Percentiles rank a stretch among this genome's conserved stretches.
phyloP scores from a whole-genome alignment of 2,888 invertebrate genomes.

The Byasa hedistus region DNA sequence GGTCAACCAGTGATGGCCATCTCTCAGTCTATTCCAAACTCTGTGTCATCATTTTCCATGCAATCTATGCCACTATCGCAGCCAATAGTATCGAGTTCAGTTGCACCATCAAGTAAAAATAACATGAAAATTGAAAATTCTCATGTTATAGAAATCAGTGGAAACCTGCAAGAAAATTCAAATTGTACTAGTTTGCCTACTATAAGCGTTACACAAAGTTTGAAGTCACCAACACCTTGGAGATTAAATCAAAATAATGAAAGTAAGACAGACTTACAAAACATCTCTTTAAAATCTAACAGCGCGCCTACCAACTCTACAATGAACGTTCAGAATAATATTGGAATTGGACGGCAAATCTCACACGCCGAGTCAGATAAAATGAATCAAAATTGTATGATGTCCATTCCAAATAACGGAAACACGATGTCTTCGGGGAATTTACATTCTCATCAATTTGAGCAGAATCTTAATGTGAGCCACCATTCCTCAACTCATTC shows the following conservation, averaged over 20 bases:
- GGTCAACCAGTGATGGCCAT: conserved; percentile 76
- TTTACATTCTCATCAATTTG: conserved; percentile 68
- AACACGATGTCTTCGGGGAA: conserved; percentile 54
- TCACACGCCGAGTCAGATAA: conserved; percentile 63
- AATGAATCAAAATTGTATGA: conserved; percentile 62
- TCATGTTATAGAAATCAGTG: conserved; percentile 73
- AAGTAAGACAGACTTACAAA: conserved; percentile 64
- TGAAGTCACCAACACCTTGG: conserved; percentile 75
- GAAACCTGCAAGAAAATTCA: conserved; percentile 66
- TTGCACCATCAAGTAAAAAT: conserved; percentile 65
- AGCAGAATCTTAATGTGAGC: conserved; percentile 59
- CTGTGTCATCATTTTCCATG: conserved; percentile 62
- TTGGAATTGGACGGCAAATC: conserved; percentile 50
- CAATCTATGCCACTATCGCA: conserved; percentile 72
- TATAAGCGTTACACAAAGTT: conserved; percentile 71
- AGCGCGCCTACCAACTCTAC: conserved; percentile 51
- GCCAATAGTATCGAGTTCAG: conserved; percentile 73
- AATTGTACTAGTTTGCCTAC: conserved; percentile 62
- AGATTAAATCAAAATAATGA: conserved; percentile 57
- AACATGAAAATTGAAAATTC: conserved; percentile 70
- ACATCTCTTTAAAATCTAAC: conserved; percentile 55
- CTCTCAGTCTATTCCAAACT: conserved; percentile 68
- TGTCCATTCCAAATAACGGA: conserved; percentile 55
- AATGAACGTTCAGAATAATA: conserved; percentile 59
- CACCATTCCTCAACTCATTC: conserved; percentile 66